Percentiles rank a stretch among this genome's conserved stretches.
Evolutionary conservation across 53 echinoderm and acorn worm genomes (phyloP).

Genomic region (Echinometra lucunter): DNA sequence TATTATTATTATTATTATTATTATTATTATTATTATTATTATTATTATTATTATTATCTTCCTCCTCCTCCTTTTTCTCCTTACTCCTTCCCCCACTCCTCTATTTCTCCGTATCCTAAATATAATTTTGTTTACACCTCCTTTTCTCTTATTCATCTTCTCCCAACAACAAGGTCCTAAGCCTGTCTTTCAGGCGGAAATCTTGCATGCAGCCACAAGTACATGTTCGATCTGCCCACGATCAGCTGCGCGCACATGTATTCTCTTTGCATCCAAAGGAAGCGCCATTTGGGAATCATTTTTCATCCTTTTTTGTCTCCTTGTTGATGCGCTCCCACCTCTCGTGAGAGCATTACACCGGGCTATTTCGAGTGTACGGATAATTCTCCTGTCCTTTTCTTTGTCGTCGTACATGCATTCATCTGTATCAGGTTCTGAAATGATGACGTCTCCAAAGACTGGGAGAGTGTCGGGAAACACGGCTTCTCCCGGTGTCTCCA

Average conservation of each 20-base stretch:
- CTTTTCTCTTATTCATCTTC: neutral
- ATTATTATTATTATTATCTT: neutral
- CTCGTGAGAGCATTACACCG: slow-evolving; percentile 15
- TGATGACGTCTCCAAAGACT: neutral
- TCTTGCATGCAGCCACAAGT: neutral
- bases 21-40: neutral
- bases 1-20: too few species aligned
- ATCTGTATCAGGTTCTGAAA: slow-evolving; percentile 16
- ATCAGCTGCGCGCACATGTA: neutral
- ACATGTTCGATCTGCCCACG: neutral
- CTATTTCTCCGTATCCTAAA: neutral
- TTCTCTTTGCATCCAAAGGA: neutral
- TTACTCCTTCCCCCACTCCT: neutral
- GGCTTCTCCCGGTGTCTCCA: neutral
- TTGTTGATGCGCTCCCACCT: neutral
- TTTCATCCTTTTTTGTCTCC: slow-evolving; percentile 17
- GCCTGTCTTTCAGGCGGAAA: neutral
- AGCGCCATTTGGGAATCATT: slow-evolving; percentile 17
- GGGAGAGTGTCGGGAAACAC: neutral
- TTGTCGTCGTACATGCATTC: slow-evolving; percentile 18
- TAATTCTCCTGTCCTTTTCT: neutral
- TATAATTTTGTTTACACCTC: neutral
- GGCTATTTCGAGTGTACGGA: neutral
- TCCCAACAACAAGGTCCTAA: neutral
- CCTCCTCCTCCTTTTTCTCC: neutral